Evolutionary conservation across 2,888 invertebrate species (phyloP).

Genomic region (Phaonia tiefii): DNA sequence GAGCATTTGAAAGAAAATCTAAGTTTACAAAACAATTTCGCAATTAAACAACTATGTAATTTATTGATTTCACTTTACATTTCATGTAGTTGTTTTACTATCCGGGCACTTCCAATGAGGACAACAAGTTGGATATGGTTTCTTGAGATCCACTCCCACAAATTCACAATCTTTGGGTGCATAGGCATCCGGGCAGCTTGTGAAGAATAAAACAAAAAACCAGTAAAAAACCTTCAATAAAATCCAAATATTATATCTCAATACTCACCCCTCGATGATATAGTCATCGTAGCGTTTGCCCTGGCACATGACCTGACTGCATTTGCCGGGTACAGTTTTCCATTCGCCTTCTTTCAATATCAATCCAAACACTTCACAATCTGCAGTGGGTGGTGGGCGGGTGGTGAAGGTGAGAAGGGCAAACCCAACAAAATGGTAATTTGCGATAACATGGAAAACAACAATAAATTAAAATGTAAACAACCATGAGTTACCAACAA

Average conservation of each 20-base stretch:
- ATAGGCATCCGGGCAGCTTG: conserved; percentile 69
- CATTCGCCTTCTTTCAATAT: conserved; percentile 67
- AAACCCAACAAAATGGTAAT: neutral
- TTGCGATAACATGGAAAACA: neutral
- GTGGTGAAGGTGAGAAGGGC: neutral
- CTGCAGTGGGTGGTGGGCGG: conserved; percentile 25
- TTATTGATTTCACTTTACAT: conserved; percentile 7
- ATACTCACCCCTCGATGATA: conserved; percentile 63
- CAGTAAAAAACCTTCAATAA: neutral
- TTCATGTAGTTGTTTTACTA: conserved; percentile 17
- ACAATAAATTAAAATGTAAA: conserved; percentile 23
- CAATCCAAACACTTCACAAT: conserved; percentile 68
- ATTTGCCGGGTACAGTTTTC: conserved; percentile 69
- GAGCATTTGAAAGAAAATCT: too few relatives aligned
- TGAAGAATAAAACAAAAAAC: conserved; percentile 17
- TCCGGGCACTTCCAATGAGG: conserved; percentile 68
- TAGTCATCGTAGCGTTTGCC: conserved; percentile 68
- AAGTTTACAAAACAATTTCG: too few relatives aligned
- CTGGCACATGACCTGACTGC: conserved; percentile 67
- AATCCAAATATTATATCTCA: neutral
- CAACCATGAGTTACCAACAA: neutral
- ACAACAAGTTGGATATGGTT: conserved; percentile 68
- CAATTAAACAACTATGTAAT: neutral
- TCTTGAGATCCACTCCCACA: conserved; percentile 67
- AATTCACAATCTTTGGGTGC: conserved; percentile 66